Base-by-base conservation (phyloP, 1,140 invertebrate species). In the Tetragnatha versicolor region DNA sequence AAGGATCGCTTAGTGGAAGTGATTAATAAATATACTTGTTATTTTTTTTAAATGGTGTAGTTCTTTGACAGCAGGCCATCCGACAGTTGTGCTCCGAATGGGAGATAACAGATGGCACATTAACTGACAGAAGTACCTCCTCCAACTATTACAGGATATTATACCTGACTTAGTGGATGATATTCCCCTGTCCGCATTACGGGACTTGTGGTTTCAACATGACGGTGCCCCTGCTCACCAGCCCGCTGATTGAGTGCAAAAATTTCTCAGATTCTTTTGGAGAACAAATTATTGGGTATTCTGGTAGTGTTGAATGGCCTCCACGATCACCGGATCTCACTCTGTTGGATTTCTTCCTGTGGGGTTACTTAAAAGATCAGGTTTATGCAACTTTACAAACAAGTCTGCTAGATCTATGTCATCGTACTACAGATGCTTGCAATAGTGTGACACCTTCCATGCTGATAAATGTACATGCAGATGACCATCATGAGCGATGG, bases 311-410 rank as follows among this genome's bases (percentile, higher is more conserved):
- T 27, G n/a, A 10, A 22, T 81, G 72, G 70, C 80, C 79, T 51
- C 35, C 45, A 25, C 25, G 29, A 1, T 77, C 70, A 3, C 77
- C 65, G 1, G 58, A 81, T 51, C 45, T 81, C 14, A 76, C 66
- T 20, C 73, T 81, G 80, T n/a, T n/a, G n/a, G n/a, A n/a, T n/a
- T n/a, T n/a, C n/a, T n/a, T n/a, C 35, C 35, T 81, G 12, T 82
- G 35, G 65, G 65, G 77, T 33, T 75, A 79, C 27, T 27, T 68
- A 33, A 80, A 82, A 63, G 80, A 75, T 14, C 22, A 33, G 22
- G 39, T 58, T 31, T 58, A 51, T 51, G n/a, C 17, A 22, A 4
- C n/a, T 5, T 9, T n/a, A 0, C n/a, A 2, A 7, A 22, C 47
- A 51, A 6, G 14, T 51, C 47, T 51, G 14, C 47, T 25, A 22